Conservation (phyloP, 2,888 invertebrate species). For the Gastracanthus pulcherrimus region DNA sequence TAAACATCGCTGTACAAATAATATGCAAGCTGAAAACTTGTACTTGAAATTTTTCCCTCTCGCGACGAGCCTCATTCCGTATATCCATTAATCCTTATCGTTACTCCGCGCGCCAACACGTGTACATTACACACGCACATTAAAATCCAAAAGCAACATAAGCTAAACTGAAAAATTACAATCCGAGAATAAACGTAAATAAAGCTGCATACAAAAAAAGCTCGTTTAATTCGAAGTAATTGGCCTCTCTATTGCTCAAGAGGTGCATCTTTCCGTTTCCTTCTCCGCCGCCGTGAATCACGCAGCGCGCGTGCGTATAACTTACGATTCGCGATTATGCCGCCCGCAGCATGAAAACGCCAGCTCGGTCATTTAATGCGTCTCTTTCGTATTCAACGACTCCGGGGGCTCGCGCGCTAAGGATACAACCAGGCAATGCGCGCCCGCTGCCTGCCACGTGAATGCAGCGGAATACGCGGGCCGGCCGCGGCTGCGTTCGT, state of each 20-base stretch:
- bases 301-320: background rate
- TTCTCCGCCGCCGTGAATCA: background rate
- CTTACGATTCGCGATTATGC: constrained; percentile 43
- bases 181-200: background rate
- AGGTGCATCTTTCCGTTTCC: background rate
- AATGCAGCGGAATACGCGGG: background rate
- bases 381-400: constrained; percentile 55
- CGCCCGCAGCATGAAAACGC: constrained; percentile 37
- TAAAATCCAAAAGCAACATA: too few species aligned
- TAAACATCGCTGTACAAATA: too few species aligned
- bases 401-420: background rate
- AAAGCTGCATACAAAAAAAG: background rate
- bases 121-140: too few species aligned
- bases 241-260: constrained; percentile 3
- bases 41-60: too few species aligned
- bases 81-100: too few species aligned
- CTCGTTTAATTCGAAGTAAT: constrained; percentile 36
- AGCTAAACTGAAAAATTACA: too few species aligned
- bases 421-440: too few species aligned
- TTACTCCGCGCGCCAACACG: too few species aligned
- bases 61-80: too few species aligned
- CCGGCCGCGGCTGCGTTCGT: too few species aligned
- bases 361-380: constrained; percentile 30
- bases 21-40: too few species aligned
- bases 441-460: too few species aligned